Conservation (phyloP, 2,797 vertebrate species). For the Fundulus diaphanus region DNA sequence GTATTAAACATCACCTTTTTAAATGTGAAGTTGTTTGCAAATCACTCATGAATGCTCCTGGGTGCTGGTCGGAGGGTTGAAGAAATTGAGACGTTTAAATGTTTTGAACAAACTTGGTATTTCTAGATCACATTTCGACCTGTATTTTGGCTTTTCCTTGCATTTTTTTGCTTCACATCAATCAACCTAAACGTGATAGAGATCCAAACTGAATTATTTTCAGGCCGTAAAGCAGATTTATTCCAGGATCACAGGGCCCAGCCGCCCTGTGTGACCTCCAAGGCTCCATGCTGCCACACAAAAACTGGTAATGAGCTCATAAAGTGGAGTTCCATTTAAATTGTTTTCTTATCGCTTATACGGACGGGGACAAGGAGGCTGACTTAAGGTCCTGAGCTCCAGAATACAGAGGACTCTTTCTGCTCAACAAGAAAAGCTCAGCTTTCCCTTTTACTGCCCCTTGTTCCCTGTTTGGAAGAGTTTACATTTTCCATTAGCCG, state of each 20-base stretch:
- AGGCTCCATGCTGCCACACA: not conserved
- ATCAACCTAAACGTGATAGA: not conserved
- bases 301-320: not conserved
- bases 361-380: conserved; percentile 21
- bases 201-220: not conserved
- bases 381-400: conserved; percentile 26
- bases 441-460: conserved; percentile 50
- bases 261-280: not conserved
- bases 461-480: conserved; percentile 56
- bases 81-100: not conserved
- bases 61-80: not conserved
- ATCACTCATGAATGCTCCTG: not conserved
- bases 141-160: not conserved
- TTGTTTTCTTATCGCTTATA: conserved; percentile 45
- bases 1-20: no score
- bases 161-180: not conserved
- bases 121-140: not conserved
- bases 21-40: not conserved
- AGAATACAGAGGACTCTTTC: conserved; percentile 68
- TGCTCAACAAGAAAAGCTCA: conserved; percentile 56
- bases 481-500: conserved; percentile 71
- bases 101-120: not conserved
- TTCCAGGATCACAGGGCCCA: not conserved
- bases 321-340: conserved; percentile 18
- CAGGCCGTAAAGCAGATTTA: not conserved